These are phyloP conservation scores for Diorhabda sublineata DNA, from an alignment of 1,140 invertebrate genomes.

Conservation along the genomic window DNA sequence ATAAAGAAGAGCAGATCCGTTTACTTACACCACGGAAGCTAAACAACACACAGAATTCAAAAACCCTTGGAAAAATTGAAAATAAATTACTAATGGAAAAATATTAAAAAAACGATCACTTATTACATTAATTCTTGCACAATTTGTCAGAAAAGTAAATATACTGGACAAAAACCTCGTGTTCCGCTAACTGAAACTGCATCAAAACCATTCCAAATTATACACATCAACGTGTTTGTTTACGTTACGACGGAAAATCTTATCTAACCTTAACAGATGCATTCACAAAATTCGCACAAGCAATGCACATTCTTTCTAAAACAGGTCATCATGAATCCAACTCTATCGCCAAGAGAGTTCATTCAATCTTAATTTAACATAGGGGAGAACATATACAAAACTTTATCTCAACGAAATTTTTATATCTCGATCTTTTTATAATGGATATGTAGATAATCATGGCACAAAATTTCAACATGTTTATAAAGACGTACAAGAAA, in stretches of 20 bases:
- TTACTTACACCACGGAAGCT: slow-evolving; percentile 24
- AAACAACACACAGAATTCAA: slow-evolving; percentile 22
- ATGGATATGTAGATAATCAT: slow-evolving; percentile 9
- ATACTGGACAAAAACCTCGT: no score
- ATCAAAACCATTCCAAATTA: no score
- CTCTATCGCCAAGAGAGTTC: slow-evolving; percentile 15
- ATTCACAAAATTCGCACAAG: no score
- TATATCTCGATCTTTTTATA: not conserved
- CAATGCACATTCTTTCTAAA: no score
- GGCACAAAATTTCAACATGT: not conserved
- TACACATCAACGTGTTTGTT: no score
- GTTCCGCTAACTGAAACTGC: no score
- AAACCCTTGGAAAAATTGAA: slow-evolving; percentile 16
- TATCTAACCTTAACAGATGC: no score
- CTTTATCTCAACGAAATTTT: not conserved
- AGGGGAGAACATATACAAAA: not conserved
- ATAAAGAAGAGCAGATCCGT: slow-evolving; percentile 6
- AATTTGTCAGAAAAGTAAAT: no score
- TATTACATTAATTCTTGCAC: not conserved
- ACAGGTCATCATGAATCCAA: no score
- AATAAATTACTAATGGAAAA: not conserved
- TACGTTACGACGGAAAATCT: no score
- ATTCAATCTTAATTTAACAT: slow-evolving; percentile 25
- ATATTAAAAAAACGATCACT: slow-evolving; percentile 16
- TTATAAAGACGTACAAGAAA: no score